Percentiles rank a stretch among this genome's conserved stretches.
These are phyloP conservation scores for Chymomyza caudatula DNA, from an alignment of 2,888 invertebrate species.

Conservation along the genomic window DNA sequence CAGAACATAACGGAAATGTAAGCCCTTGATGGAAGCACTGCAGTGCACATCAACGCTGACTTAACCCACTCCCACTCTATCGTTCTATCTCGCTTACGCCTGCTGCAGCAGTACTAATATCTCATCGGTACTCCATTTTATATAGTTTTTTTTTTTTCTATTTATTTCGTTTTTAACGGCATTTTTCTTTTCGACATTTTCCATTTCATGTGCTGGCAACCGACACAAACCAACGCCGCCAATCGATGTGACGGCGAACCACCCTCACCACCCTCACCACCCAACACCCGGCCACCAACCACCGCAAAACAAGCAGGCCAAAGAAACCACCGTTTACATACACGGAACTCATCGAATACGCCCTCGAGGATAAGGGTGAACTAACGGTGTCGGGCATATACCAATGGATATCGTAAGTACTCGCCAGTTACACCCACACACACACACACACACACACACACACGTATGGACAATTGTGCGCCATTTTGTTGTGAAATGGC, in stretches of 20 bases:
- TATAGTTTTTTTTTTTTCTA: neutral
- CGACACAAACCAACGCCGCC: conserved; percentile 22
- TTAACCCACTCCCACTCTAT: neutral
- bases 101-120: neutral
- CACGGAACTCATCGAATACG: conserved; percentile 93
- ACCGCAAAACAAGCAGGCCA: conserved; percentile 78
- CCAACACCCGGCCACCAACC: conserved; percentile 39
- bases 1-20: neutral
- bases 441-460: neutral
- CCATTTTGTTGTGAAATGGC: conserved; percentile 62
- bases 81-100: neutral
- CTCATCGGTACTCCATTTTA: neutral
- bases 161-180: no score
- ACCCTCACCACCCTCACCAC: conserved; percentile 11
- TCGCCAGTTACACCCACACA: neutral
- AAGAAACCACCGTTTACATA: conserved; percentile 94
- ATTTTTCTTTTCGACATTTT: conserved; percentile 7
- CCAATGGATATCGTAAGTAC: conserved; percentile 95
- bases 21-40: neutral
- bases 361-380: conserved; percentile 90
- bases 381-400: conserved; percentile 94
- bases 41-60: neutral
- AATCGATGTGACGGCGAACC: conserved; percentile 50
- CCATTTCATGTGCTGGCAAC: conserved; percentile 13
- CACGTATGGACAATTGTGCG: conserved; percentile 26